phyloP scores from a whole-genome alignment of 1,140 invertebrate genomes.

The Pseudachorutes palmiensis region DNA sequence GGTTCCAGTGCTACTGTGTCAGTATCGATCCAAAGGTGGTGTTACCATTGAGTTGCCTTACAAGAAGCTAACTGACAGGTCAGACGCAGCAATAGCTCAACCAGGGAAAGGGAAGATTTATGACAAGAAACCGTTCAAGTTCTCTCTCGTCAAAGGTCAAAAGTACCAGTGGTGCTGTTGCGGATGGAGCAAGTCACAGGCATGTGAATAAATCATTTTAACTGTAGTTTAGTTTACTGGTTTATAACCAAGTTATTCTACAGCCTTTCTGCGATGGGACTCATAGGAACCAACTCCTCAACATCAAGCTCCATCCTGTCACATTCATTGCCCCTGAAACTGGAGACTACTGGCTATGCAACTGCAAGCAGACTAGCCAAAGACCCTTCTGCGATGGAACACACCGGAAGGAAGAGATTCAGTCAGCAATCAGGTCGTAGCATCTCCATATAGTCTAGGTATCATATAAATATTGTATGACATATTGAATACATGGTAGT shows the following conservation, averaged over 20 bases:
- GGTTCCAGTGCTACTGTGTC: too few relatives aligned
- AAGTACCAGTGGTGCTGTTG: conserved; percentile 91
- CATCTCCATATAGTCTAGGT: too few relatives aligned
- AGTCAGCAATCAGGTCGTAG: conserved; percentile 22
- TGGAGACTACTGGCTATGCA: conserved; percentile 95
- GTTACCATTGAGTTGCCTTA: not conserved
- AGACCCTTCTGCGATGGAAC: conserved; percentile 97
- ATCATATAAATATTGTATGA: too few relatives aligned
- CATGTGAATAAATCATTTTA: conserved; percentile 40
- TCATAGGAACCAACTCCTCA: conserved; percentile 65
- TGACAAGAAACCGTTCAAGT: conserved; percentile 82
- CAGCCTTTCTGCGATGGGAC: conserved; percentile 91
- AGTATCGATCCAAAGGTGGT: too few relatives aligned
- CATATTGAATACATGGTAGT: too few relatives aligned
- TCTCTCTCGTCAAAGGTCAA: conserved; percentile 63
- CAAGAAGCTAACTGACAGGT: not conserved
- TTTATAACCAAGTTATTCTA: not conserved
- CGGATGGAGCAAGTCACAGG: conserved; percentile 76
- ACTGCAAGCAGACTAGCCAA: conserved; percentile 92
- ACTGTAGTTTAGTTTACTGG: not conserved
- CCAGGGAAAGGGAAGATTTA: conserved; percentile 62
- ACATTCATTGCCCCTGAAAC: conserved; percentile 74
- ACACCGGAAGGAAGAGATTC: conserved; percentile 49
- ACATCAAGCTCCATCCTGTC: conserved; percentile 56
- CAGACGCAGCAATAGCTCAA: conserved; percentile 44